phyloP scores from a whole-genome alignment of 2,113 vertebrate genomes.

The Scatophagus argus region DNA sequence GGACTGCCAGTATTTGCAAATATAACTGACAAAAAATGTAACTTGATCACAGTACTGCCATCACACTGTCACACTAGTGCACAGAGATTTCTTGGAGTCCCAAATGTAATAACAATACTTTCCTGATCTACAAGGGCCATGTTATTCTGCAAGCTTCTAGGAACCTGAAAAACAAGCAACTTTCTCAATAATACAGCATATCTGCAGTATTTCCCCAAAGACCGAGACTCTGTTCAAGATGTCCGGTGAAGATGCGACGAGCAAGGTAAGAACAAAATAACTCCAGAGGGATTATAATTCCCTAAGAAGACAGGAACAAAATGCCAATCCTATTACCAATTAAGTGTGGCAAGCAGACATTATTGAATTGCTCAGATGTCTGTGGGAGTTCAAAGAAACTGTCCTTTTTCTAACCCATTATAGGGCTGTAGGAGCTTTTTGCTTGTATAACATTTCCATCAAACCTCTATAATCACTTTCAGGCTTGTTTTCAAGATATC shows the following conservation, averaged over 20 bases:
- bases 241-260: constrained; percentile 13
- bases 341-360: constrained; percentile 17
- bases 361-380: constrained; percentile 15
- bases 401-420: constrained; percentile 27
- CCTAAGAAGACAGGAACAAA: constrained; percentile 16
- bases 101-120: constrained; percentile 42
- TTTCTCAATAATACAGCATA: constrained; percentile 16
- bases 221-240: constrained; percentile 11
- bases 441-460: constrained; percentile 14
- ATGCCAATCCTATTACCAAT: constrained; percentile 22
- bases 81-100: constrained; percentile 37
- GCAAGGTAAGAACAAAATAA: constrained; percentile 17
- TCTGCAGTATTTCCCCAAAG: constrained; percentile 55
- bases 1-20: constrained; percentile 23
- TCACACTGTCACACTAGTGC: neutral
- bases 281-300: constrained; percentile 22
- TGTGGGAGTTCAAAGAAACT: constrained; percentile 7
- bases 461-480: constrained; percentile 37
- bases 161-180: constrained; percentile 39
- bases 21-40: constrained; percentile 1
- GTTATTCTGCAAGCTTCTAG: constrained; percentile 30
- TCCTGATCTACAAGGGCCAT: constrained; percentile 47
- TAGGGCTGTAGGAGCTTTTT: constrained; percentile 39
- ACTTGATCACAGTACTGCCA: constrained; percentile 11
- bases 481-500: constrained; percentile 24